Base-by-base conservation (phyloP, 1,140 invertebrate species). In the Apis cerana region DNA sequence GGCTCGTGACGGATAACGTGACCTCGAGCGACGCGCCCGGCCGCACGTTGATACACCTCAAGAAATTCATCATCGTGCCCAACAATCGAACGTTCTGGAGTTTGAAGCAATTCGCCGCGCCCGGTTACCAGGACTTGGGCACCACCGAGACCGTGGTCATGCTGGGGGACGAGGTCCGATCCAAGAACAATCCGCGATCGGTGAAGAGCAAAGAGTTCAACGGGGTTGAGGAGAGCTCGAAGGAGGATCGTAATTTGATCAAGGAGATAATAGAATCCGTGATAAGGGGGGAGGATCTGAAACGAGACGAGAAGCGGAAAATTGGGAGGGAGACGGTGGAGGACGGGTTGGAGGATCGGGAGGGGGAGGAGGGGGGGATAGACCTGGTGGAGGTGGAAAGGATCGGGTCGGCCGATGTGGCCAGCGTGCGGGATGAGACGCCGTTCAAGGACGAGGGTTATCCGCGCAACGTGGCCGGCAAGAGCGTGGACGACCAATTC, bases 51-150 rank as follows among this genome's bases (percentile, higher is more conserved):
- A 83, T 87, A 54, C 85, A 71, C 9, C 17, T 83, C 61, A 86
- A 87, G 59, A 75, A 86, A 23, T 59, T 82, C 9, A 52, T 86
- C 48, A 78, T 86, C 19, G 80, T 82, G 9, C 80, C 80, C 2
- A 56, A 76, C 21, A 82, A 82, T 11, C 72, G 33, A 12, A 82
- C 72, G 4, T 59, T 82, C 1, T 82, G 80, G 80, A 68, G 64
- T 17, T 21, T 82, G 56, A 68, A 52, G 1, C 56, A 82, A 19
- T 59, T 82, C 48, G 27, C 64, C 10, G 64, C 27, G 23, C 62
- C 79, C 0, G 52, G 8, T 4, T 10, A 3, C 1, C 27, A 19
- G 7, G 43, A 59, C 5, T 2, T 56, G 3, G 10, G 3, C 0
- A 19, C 59, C 1, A n/a, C 33, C 10, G 64, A 68, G 2, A 75